Evolutionary conservation across 1,140 invertebrate genomes (phyloP).

Genomic region (Galleria mellonella): DNA sequence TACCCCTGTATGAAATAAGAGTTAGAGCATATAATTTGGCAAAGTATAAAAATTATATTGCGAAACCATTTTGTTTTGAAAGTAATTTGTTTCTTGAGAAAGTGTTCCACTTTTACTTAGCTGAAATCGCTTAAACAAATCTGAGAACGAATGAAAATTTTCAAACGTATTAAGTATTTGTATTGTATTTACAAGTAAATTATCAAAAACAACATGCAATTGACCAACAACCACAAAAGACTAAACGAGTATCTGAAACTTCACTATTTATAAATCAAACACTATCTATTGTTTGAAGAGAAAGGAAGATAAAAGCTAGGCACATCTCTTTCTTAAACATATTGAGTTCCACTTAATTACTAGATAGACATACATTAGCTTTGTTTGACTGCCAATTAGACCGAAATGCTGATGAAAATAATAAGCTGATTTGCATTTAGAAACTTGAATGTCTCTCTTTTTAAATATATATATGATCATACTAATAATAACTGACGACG

Average conservation of each 20-base stretch:
- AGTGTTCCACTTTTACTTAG: constrained; percentile 27
- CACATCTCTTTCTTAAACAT: constrained; percentile 12
- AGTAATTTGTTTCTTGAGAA: constrained; percentile 14
- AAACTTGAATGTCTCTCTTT: not conserved
- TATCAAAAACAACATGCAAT: constrained; percentile 2
- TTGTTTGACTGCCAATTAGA: constrained; percentile 19
- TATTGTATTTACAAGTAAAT: too few relatives aligned
- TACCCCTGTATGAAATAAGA: too few relatives aligned
- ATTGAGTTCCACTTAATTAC: constrained; percentile 18
- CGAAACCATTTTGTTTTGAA: constrained; percentile 10
- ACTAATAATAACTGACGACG: too few relatives aligned
- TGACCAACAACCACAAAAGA: not conserved
- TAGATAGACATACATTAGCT: constrained; percentile 18
- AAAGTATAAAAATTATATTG: constrained; percentile 8
- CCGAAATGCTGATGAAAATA: constrained; percentile 8
- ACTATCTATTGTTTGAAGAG: constrained; percentile 30
- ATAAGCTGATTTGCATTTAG: constrained; percentile 13
- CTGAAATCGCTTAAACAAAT: constrained; percentile 17
- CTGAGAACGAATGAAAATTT: not conserved
- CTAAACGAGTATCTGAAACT: too few relatives aligned
- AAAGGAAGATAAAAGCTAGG: constrained; percentile 28
- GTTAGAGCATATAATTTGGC: not conserved
- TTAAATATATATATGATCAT: too few relatives aligned
- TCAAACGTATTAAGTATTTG: not conserved
- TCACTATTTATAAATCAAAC: constrained; percentile 2